Evolutionary conservation across 2,888 invertebrate genomes (phyloP).

Genomic region (Baccha elongata): DNA sequence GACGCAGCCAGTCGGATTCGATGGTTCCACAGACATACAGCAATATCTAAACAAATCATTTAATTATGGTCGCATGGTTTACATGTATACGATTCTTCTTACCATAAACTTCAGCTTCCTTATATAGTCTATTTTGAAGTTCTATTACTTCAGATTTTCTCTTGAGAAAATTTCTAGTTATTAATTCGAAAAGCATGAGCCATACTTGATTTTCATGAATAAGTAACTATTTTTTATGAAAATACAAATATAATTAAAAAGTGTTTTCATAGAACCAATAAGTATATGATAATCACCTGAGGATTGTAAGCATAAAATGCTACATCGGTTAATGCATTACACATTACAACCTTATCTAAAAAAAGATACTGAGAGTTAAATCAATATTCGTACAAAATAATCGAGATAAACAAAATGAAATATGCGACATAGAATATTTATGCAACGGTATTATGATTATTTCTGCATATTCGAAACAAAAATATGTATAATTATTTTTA

Average conservation of each 20-base stretch:
- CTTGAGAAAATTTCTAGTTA: constrained; percentile 83
- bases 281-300: constrained; percentile 75
- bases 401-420: no score
- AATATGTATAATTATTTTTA: no score
- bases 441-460: not conserved
- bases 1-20: constrained; percentile 89
- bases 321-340: constrained; percentile 82
- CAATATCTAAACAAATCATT: constrained; percentile 82
- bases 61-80: no score
- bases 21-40: constrained; percentile 86
- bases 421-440: constrained; percentile 1
- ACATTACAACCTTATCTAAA: constrained; percentile 83
- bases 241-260: not conserved
- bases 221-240: constrained; percentile 50
- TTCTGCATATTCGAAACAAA: not conserved
- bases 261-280: not conserved
- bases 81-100: not conserved
- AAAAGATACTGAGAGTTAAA: constrained; percentile 14
- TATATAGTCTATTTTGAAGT: constrained; percentile 77
- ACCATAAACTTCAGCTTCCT: constrained; percentile 79
- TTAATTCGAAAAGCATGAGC: constrained; percentile 84
- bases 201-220: constrained; percentile 82
- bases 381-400: constrained; percentile 21
- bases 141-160: constrained; percentile 78
- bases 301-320: constrained; percentile 82